Percentiles rank a stretch among this genome's conserved stretches.
Evolutionary conservation across 2,888 invertebrate genomes (phyloP).

Genomic region (Malthinus seriepunctatus): DNA sequence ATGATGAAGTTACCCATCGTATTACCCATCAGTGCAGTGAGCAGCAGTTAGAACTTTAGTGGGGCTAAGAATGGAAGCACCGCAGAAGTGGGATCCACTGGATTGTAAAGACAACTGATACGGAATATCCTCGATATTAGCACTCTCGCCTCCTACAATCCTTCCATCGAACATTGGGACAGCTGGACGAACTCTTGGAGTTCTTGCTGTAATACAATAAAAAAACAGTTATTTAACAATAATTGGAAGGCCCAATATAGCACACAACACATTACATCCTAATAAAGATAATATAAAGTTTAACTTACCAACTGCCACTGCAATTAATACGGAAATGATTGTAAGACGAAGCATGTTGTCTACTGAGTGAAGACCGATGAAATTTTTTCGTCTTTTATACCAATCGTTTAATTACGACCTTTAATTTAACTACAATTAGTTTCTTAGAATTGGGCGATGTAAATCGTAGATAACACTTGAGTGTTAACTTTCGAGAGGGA

Average conservation of each 20-base stretch:
- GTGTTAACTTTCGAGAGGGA: no score
- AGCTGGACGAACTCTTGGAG: not conserved
- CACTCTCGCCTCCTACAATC: constrained; percentile 8
- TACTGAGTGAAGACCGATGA: not conserved
- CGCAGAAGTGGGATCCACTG: constrained; percentile 5
- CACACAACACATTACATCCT: no score
- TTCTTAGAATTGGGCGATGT: no score
- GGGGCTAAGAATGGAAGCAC: not conserved
- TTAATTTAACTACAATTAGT: no score
- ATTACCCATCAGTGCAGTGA: constrained; percentile 9
- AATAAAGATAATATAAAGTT: no score
- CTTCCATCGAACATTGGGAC: not conserved
- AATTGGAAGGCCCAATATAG: no score
- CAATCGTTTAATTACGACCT: no score
- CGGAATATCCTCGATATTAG: constrained; percentile 7
- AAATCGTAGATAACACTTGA: no score
- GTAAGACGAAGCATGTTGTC: not conserved
- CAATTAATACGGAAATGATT: not conserved
- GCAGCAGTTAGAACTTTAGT: constrained; percentile 10
- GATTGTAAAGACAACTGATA: constrained; percentile 7
- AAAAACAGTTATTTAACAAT: no score
- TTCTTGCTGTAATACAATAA: not conserved
- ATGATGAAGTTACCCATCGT: not conserved
- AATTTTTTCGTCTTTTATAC: not conserved
- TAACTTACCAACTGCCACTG: not conserved